These are phyloP conservation scores for Volucella inflata DNA, from an alignment of 2,888 invertebrate genomes.

Conservation along the genomic window DNA sequence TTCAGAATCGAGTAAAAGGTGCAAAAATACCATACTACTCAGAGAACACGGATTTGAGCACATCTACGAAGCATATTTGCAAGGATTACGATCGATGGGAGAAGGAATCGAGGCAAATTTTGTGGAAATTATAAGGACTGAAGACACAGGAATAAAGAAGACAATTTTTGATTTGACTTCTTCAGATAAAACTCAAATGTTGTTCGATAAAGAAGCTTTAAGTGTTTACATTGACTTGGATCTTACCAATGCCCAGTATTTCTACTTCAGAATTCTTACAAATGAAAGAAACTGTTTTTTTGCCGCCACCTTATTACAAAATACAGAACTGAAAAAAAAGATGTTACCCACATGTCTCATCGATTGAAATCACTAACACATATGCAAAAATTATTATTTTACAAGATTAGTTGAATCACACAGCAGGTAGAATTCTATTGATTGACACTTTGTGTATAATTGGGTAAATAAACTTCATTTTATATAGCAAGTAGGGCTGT, in stretches of 20 bases:
- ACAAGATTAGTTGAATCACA: too few relatives aligned
- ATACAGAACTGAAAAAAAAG: constrained; percentile 18
- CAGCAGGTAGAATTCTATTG: too few relatives aligned
- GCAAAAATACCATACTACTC: constrained; percentile 23
- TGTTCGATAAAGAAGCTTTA: constrained; percentile 8
- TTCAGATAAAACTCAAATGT: constrained; percentile 24
- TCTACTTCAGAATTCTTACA: constrained; percentile 11
- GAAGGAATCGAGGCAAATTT: constrained; percentile 18
- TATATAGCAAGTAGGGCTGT: too few relatives aligned
- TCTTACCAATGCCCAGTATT: constrained; percentile 5
- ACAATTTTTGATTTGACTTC: constrained; percentile 1
- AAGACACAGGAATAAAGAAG: constrained; percentile 8
- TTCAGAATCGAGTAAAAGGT: constrained; percentile 19
- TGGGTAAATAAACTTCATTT: too few relatives aligned
- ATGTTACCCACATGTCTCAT: constrained; percentile 18
- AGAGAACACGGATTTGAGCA: constrained; percentile 18
- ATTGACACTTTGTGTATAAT: too few relatives aligned
- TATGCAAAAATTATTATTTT: constrained; percentile 17
- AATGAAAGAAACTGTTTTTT: constrained; percentile 18
- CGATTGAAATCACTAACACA: constrained; percentile 21
- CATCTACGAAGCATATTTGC: constrained; percentile 25
- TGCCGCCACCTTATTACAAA: constrained; percentile 20
- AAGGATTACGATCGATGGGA: constrained; percentile 30
- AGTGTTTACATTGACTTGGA: constrained; percentile 28
- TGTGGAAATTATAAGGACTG: constrained; percentile 26